These are phyloP conservation scores for Alviniconcha strummeri DNA, from an alignment of 2,888 invertebrate genomes.

Conservation along the genomic window DNA sequence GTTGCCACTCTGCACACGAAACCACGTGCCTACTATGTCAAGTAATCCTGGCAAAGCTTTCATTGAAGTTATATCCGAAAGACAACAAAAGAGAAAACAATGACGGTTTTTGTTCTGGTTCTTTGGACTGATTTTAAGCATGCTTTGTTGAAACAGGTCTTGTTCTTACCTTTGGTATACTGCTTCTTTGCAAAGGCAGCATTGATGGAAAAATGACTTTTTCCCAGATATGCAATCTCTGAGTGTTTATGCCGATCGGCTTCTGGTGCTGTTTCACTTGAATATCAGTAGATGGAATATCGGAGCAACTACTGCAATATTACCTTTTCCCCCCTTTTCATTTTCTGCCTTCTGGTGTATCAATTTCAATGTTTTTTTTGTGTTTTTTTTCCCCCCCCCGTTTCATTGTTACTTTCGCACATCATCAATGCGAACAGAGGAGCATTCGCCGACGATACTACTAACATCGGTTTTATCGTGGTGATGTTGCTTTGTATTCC, in stretches of 20 bases:
- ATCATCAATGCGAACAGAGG: too few relatives aligned
- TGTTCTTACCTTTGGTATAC: slow-evolving; percentile 27
- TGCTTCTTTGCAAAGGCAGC: slow-evolving; percentile 36
- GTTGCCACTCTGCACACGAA: slow-evolving; percentile 21
- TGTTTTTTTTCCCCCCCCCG: neutral
- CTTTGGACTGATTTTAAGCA: neutral
- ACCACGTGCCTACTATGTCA: neutral
- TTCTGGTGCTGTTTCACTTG: slow-evolving; percentile 28
- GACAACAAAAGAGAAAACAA: slow-evolving; percentile 15
- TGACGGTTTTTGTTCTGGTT: neutral
- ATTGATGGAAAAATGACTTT: slow-evolving; percentile 31
- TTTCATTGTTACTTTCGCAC: neutral
- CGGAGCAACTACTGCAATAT: slow-evolving; percentile 6
- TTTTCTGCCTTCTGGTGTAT: slow-evolving; percentile 5
- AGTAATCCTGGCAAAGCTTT: too few relatives aligned
- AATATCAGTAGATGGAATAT: slow-evolving; percentile 14
- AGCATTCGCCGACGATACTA: too few relatives aligned
- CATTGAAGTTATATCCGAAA: neutral
- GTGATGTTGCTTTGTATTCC: neutral
- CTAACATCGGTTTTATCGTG: neutral
- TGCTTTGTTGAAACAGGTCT: slow-evolving; percentile 19
- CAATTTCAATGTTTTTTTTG: slow-evolving; percentile 4
- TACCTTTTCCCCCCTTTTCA: neutral
- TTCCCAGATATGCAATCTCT: slow-evolving; percentile 34
- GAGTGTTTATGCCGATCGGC: slow-evolving; percentile 18